Conservation (phyloP, 2,113 vertebrate species). For the Grantiella picta region DNA sequence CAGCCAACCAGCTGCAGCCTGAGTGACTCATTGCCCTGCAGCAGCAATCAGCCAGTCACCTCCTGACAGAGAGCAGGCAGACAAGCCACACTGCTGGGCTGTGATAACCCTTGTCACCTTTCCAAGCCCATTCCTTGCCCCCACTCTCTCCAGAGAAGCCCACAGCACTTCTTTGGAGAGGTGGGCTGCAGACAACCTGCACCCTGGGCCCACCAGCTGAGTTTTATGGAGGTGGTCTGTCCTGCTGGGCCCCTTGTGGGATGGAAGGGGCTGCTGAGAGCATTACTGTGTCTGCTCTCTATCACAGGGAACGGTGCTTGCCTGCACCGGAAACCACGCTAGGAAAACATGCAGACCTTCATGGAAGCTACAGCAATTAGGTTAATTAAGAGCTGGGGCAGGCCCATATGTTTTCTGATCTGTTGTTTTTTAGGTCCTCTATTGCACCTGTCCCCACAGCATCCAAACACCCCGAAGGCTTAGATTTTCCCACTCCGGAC, state of each 20-base stretch:
- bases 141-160: not conserved
- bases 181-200: not conserved
- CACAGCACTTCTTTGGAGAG: not conserved
- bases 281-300: not conserved
- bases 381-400: conserved; percentile 31
- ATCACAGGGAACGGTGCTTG: not conserved
- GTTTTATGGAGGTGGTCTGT: not conserved
- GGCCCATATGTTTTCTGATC: conserved; percentile 56
- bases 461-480: not conserved
- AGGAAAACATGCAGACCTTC: not conserved
- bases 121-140: not conserved
- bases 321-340: not conserved
- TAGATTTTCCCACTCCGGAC: not conserved
- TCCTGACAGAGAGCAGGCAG: not conserved
- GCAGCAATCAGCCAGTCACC: not conserved
- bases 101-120: not conserved
- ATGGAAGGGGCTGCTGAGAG: not conserved
- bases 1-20: not conserved
- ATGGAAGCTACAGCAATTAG: conserved; percentile 20
- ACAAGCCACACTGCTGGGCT: not conserved
- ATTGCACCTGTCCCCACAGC: conserved; percentile 19
- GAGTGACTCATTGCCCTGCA: not conserved
- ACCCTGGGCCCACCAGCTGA: not conserved
- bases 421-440: not conserved
- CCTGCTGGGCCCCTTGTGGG: not conserved